Percentiles rank a stretch among this genome's conserved stretches.
phyloP scores from a whole-genome alignment of 2,113 vertebrate genomes.

The Nothobranchius kuhntae region DNA sequence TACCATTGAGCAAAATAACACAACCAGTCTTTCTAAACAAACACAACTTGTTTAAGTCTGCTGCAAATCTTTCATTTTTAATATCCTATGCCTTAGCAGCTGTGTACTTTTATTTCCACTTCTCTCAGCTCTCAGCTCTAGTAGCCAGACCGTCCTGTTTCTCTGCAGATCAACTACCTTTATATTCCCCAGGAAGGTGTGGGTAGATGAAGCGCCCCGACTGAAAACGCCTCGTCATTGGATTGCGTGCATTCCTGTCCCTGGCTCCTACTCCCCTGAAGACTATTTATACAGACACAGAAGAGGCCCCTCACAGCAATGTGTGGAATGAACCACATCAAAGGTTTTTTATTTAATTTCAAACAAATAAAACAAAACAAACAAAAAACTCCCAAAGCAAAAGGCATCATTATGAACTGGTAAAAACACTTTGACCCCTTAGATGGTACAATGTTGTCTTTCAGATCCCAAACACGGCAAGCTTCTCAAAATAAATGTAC shows the following conservation, averaged over 20 bases:
- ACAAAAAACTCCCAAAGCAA: too few relatives aligned
- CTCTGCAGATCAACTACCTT: slow-evolving; percentile 43
- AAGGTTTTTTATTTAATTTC: slow-evolving; percentile 25
- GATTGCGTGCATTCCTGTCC: slow-evolving; percentile 72
- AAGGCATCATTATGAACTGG: too few relatives aligned
- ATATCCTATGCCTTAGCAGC: not conserved
- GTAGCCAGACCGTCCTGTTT: slow-evolving; percentile 23
- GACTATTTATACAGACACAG: slow-evolving; percentile 79
- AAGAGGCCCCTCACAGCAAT: slow-evolving; percentile 61
- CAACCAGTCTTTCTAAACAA: not conserved
- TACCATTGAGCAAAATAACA: not conserved
- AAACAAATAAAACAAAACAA: not conserved
- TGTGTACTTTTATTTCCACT: slow-evolving; percentile 2
- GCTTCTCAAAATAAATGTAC: too few relatives aligned
- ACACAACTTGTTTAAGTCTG: not conserved
- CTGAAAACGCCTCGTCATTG: slow-evolving; percentile 72
- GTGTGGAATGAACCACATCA: slow-evolving; percentile 22
- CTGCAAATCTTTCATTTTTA: not conserved
- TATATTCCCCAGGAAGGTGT: slow-evolving; percentile 74
- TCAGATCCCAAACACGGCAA: not conserved
- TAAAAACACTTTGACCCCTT: too few relatives aligned
- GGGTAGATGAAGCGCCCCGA: slow-evolving; percentile 51
- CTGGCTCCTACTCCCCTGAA: slow-evolving; percentile 68
- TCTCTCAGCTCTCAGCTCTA: not conserved
- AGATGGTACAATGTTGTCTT: not conserved